Evolutionary conservation across 2,888 invertebrate species (phyloP), one percentile per base, ranked within the genome.

Genomic region (Ariolimax columbianus): DNA sequence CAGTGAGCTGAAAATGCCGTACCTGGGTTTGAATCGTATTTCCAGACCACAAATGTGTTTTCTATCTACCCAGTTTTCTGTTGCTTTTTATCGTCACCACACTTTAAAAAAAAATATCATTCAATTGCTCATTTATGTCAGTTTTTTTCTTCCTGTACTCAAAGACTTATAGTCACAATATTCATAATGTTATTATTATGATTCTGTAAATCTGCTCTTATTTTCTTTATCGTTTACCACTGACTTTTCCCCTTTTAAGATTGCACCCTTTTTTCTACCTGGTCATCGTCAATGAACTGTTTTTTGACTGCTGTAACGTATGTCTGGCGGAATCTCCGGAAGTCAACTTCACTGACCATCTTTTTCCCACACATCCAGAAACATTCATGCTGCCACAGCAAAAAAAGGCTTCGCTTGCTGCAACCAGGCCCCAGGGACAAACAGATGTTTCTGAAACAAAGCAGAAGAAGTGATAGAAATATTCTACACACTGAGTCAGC

Each of bases 371-470:
- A 94, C 79, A 92, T 91, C 94, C 94, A 94, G 88, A 91, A 90
- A 88, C 93, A 93, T 87, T 94, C 94, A 87, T 94, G 93, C 89
- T 93, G 92, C 94, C 94, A 94, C 82, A 94, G 91, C 88, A 92
- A 90, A 89, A 94, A 87, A 30, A 94, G 87, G 75, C 89, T 90
- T 70, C 91, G 91, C 86, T 89, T 90, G 59, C 87, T 82, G 82
- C 92, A 92, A 47, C 90, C 91, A 26, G 92, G 92, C 82, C 89
- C 90, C 63, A 93, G 88, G 33, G 94, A 94, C 77, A 94, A 88
- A 86, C 93, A 93, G 68, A 94, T 86, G 87, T 94, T 93, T 80
- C 93, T 94, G 89, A 17, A 88, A 87, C 26, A n/a, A n/a, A n/a
- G n/a, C n/a, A n/a, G n/a, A n/a, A n/a, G n/a, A n/a, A n/a, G 63